phyloP scores from a whole-genome alignment of 2,888 invertebrate genomes.

The Sinodicranocentrus sp. region DNA sequence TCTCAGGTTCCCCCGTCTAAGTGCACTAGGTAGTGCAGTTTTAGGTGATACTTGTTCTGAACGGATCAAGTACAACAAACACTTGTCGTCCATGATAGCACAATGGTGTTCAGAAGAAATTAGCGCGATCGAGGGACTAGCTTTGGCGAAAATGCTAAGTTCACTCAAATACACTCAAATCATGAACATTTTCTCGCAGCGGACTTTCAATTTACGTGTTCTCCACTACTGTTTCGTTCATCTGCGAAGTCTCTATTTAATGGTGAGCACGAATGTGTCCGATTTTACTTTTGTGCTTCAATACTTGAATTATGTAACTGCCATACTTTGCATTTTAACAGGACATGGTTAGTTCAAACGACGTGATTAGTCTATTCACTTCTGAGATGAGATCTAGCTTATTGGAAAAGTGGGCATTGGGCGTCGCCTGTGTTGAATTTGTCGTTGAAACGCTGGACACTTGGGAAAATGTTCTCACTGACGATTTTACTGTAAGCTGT shows the following conservation, averaged over 20 bases:
- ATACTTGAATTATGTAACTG: neutral
- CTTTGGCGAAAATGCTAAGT: conserved; percentile 72
- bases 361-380: conserved; percentile 70
- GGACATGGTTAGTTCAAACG: conserved; percentile 44
- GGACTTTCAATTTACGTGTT: conserved; percentile 68
- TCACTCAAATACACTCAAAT: conserved; percentile 70
- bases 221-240: conserved; percentile 71
- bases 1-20: conserved; percentile 67
- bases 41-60: conserved; percentile 42
- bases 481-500: conserved; percentile 44
- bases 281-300: too few species aligned
- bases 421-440: conserved; percentile 74
- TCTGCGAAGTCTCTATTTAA: conserved; percentile 57
- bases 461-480: conserved; percentile 71
- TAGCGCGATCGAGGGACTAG: conserved; percentile 70
- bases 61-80: conserved; percentile 4
- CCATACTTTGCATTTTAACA: neutral
- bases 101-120: conserved; percentile 74
- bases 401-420: conserved; percentile 73
- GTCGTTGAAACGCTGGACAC: conserved; percentile 72
- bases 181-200: conserved; percentile 66
- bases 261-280: conserved; percentile 48
- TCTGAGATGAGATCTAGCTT: conserved; percentile 69
- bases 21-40: conserved; percentile 42
- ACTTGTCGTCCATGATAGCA: conserved; percentile 42